Conservation (phyloP, 2,113 vertebrate species). For the Agapornis roseicollis region DNA sequence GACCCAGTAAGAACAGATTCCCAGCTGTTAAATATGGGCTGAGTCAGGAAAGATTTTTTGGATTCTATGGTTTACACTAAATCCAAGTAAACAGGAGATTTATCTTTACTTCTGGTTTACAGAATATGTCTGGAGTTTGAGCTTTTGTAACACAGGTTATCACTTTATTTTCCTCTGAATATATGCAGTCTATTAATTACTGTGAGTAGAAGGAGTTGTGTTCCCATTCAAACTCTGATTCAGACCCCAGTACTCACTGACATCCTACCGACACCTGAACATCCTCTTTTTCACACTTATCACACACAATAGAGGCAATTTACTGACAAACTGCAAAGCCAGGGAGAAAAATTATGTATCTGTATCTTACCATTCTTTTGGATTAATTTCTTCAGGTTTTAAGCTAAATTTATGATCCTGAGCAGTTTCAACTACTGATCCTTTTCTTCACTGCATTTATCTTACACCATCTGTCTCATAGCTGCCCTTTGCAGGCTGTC, state of each 20-base stretch:
- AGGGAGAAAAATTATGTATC: not conserved
- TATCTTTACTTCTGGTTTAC: not conserved
- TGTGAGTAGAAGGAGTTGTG: not conserved
- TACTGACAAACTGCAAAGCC: not conserved
- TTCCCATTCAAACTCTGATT: not conserved
- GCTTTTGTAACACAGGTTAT: not conserved
- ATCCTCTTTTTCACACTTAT: not conserved
- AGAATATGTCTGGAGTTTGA: not conserved
- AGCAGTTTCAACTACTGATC: not conserved
- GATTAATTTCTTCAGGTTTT: not conserved
- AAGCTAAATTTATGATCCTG: not conserved
- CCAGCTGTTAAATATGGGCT: slow-evolving; percentile 24
- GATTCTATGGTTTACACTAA: not conserved
- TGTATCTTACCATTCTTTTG: not conserved
- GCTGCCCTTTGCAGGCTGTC: not conserved
- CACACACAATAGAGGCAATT: not conserved
- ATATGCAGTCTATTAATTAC: not conserved
- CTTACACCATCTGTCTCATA: not conserved
- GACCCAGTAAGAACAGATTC: not conserved
- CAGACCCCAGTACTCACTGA: not conserved
- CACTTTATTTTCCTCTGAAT: not conserved
- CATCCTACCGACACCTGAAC: not conserved
- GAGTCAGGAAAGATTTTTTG: slow-evolving; percentile 24
- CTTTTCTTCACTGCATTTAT: not conserved
- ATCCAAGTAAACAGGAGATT: not conserved